Base-by-base conservation (phyloP, 2,888 invertebrate species). In the Caenorhabditis angaria region DNA sequence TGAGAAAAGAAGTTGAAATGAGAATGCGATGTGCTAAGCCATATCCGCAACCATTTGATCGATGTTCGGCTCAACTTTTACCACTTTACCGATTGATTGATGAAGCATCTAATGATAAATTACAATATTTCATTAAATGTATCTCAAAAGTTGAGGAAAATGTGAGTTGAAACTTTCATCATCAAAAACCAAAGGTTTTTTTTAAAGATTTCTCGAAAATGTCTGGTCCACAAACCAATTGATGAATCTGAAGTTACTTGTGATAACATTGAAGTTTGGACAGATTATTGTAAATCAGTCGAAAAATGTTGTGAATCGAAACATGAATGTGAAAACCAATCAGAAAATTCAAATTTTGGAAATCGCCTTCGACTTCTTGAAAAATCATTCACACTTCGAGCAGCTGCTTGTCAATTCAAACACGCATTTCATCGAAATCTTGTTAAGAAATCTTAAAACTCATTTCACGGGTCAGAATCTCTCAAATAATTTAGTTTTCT, bases 371-470 rank as follows among this genome's bases (percentile, higher is more conserved):
- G 65, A 29, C 66, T 72, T 4, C 61, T 72, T 3, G 72, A 72
- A 27, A 67, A 68, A 32, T 68, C 72, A 20, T 72, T 72, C 35
- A 61, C 64, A 0, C 65, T 72, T 18, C 72, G 72, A 18, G 72
- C 72, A 32, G 65, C 67, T 18, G 67, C 67, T 4, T 72, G 72
- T 27, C 64, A 72, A 61, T 72, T 72, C 61, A 66, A 67, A 50
- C 67, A 72, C 50, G 66, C 67, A 6, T 64, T 64, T 27, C 66
- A 72, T 61, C 63, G 67, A 48, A 61, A 58, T 24, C n/a, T 70
- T 48, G 56, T 56, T 56, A 22, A 27, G 25, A 54, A 54, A 54
- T 18, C 10, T 54, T 54, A 54, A 27, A 54, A 18, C n/a, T 14
- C 6, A 35, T 27, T 27, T 14, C 27, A 28, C 54, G 54, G 28